Base-by-base conservation (phyloP, 2,888 invertebrate species). In the Caenorhabditis virilis region DNA sequence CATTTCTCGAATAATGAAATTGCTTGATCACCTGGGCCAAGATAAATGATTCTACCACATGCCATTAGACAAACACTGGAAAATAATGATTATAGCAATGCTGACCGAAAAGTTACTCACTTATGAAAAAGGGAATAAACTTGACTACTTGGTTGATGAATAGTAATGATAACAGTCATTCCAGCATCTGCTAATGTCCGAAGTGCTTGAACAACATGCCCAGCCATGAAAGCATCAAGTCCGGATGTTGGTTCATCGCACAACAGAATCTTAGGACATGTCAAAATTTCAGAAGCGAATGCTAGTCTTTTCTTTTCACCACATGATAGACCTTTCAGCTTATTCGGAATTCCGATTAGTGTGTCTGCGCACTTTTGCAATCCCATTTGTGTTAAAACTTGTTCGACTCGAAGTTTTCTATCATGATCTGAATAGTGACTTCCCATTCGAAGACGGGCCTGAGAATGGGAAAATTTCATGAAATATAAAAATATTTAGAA, bases 141-240 rank as follows among this genome's bases (percentile, higher is more conserved):
- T 84, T 94, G 93, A 0, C 93, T 93, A 0, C 91, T 91, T 0
- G 95, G 95, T 84, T 95, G 95, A 85, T 95, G 95, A 69, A 95
- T 91, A 0, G 95, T 95, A 79, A 91, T 90, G 20, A 95, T 88
- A 48, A 95, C 89, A 0, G 94, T 94, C 85, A 92, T 93, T 33
- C 93, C 93, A 74, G 89, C 53, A n/a, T 73, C 69, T 1, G 76
- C 76, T 33, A 77, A 38, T 27, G 50, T 27, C 15, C 73, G 53
- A 2, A 77, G 59, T n/a, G 70, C 69, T n/a, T 65, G 59, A 2
- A 77, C 74, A 0, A 77, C 76, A 45, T 72, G 73, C 1, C 69
- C 75, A 9, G 80, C 82, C 72, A 82, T 76, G 69, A 83, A 86
- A 0, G 85, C 83, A 72, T 87, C 86, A 38, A 87, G 72, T 18